Evolutionary conservation across 2,113 vertebrate species (phyloP).

Genomic region (Otis tarda): DNA sequence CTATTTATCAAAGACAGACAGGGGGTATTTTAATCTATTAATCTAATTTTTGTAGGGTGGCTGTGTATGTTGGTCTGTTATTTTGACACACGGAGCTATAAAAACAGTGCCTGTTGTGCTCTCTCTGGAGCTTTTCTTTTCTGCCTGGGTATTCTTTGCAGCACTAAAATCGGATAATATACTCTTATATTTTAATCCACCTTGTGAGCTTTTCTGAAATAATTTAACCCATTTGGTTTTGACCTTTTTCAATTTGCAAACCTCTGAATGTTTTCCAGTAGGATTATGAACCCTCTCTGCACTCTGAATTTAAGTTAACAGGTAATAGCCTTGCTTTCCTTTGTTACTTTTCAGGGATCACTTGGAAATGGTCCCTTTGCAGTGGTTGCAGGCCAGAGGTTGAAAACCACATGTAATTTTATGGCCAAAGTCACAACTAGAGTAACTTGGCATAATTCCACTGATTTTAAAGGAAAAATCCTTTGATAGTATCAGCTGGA

Average conservation of each 20-base stretch:
- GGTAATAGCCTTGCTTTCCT: not conserved
- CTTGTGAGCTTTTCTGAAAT: not conserved
- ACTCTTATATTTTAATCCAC: not conserved
- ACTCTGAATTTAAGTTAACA: not conserved
- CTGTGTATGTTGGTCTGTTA: not conserved
- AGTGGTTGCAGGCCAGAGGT: not conserved
- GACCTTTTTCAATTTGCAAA: not conserved
- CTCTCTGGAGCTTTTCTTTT: not conserved
- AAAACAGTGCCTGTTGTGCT: not conserved
- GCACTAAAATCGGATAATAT: not conserved
- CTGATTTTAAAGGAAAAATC: slow-evolving; percentile 16
- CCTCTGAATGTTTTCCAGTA: not conserved
- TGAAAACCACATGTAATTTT: not conserved
- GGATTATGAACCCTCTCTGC: not conserved
- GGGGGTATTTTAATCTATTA: not conserved
- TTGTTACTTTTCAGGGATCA: not conserved
- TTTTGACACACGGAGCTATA: not conserved
- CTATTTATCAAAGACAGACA: not conserved
- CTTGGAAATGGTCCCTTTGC: not conserved
- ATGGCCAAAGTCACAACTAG: not conserved
- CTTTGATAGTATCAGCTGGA: not conserved
- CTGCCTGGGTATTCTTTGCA: not conserved
- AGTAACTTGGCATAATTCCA: not conserved
- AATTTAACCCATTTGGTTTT: not conserved
- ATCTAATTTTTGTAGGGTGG: not conserved